These are phyloP conservation scores for Eulemur albifrons DNA, from an alignment of 2,797 vertebrate species.

Conservation along the genomic window DNA sequence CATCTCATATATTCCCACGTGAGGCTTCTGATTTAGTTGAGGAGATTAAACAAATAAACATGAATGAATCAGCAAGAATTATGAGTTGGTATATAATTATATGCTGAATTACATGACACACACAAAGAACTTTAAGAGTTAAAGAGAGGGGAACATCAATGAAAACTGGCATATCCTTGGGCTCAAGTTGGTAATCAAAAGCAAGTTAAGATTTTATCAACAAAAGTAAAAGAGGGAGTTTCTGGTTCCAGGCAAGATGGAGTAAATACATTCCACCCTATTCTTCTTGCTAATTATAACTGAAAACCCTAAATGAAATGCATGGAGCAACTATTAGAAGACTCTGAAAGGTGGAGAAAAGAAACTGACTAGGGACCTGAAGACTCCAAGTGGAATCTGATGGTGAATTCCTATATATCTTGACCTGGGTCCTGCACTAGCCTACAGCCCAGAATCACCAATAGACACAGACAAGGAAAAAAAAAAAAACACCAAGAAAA, in stretches of 20 bases:
- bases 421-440: not conserved
- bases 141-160: not conserved
- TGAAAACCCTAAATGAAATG: not conserved
- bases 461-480: not conserved
- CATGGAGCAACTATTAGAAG: not conserved
- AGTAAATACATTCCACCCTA: not conserved
- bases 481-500: not conserved
- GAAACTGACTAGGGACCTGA: not conserved
- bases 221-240: not conserved
- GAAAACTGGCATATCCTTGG: not conserved
- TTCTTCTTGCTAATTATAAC: not conserved
- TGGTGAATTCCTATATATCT: not conserved
- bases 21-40: not conserved
- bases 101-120: not conserved
- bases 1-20: not conserved
- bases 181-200: not conserved
- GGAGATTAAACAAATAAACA: not conserved
- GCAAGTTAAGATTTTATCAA: constrained; percentile 6
- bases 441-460: not conserved
- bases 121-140: not conserved
- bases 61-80: not conserved
- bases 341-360: not conserved
- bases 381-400: not conserved
- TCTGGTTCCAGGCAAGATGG: not conserved
- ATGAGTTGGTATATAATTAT: not conserved